Base-by-base conservation (phyloP, 2,113 vertebrate genomes). In the Chaenocephalus aceratus region DNA sequence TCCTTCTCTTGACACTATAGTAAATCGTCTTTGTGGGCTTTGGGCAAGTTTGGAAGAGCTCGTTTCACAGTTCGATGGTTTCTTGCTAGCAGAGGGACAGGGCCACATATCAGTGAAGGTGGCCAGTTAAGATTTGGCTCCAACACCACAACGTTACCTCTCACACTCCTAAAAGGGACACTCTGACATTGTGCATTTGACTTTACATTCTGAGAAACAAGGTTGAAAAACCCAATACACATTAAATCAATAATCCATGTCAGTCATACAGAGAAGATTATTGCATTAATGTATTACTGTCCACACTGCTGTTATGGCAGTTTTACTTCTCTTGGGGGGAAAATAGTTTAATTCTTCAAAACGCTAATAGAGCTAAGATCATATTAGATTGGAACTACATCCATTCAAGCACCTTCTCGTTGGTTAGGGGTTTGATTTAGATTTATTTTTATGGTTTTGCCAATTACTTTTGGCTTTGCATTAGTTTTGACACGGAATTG, bases 61-160 rank as follows among this genome's bases (percentile, higher is more conserved):
- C 1, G 87, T 91, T 93, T 91, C 89, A 91, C 91, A 91, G 87
- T 90, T 76, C 26, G 18, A 53, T 85, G 89, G 72, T 82, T 86
- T 53, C 87, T 82, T 87, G 77, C 86, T 52, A 66, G 86, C 49
- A 66, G 63, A 75, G 59, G 57, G 68, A 86, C 75, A 87, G 75
- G 57, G 52, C 73, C 79, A 84, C 89, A 89, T 89, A 88, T 92
- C 91, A 90, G 48, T 54, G 64, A 80, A 83, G 61, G 75, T 70
- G 72, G 52, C 36, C 81, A 11, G 67, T 34, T 48, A 75, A 82
- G 68, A 75, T 89, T 88, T 82, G 79, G 86, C 84, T 83, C 56
- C 53, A 77, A 30, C 30, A 23, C 41, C 52, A 64, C 72, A 69
- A 21, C 13, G 23, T 9, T 62, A 30, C 15, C n/a, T 70, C 59